A percentile compares a stretch with the other conserved stretches of the same genome.
phyloP scores from a whole-genome alignment of 2,888 invertebrate genomes.

The Trichopoda pennipes region DNA sequence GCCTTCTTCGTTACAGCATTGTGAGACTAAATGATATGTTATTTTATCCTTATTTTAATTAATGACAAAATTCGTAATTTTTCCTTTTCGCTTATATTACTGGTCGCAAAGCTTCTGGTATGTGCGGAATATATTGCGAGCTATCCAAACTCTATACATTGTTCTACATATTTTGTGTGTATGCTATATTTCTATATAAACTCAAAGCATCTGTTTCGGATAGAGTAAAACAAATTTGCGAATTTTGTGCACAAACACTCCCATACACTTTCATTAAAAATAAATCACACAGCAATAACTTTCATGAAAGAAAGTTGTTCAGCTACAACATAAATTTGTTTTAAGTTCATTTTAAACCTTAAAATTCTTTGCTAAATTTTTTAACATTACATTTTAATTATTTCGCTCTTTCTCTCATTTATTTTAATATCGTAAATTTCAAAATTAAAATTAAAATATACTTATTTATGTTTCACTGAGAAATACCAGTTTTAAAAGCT shows the following conservation, averaged over 20 bases:
- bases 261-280: slow-evolving; percentile 12
- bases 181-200: slow-evolving; percentile 21
- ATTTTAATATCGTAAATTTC: no score
- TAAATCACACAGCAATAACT: slow-evolving; percentile 6
- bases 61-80: background rate
- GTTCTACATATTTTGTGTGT: background rate
- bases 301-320: background rate
- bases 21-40: background rate
- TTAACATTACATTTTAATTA: no score
- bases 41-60: background rate
- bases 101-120: no score
- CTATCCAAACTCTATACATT: background rate
- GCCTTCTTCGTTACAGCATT: slow-evolving; percentile 7
- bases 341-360: no score
- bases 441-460: no score
- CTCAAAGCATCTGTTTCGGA: slow-evolving; percentile 52
- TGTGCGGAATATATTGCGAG: no score
- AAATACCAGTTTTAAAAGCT: no score
- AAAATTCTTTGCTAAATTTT: no score
- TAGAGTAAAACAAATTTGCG: slow-evolving; percentile 39
- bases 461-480: no score
- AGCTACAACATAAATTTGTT: no score
- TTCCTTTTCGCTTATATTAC: no score
- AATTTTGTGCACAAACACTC: slow-evolving; percentile 31
- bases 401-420: no score